These are phyloP conservation scores for Ianthella basta DNA, from an alignment of 37 sponge, comb jelly and placozoan genomes.

Conservation along the genomic window DNA sequence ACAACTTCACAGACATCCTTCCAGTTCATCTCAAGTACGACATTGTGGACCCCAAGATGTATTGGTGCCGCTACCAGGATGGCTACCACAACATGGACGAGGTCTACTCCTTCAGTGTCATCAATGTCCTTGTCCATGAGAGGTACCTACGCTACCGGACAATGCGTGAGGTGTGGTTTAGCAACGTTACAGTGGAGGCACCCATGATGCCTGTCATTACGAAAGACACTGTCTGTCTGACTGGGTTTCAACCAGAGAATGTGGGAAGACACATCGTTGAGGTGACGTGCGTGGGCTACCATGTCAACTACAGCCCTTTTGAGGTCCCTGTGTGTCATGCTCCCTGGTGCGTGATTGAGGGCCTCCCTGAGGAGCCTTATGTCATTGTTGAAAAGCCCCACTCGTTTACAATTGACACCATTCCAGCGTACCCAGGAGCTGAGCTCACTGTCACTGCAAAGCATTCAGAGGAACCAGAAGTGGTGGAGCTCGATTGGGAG, in stretches of 20 bases:
- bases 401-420: conserved; percentile 59
- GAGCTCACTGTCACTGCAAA: conserved; percentile 4
- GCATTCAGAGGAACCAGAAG: conserved; percentile 25
- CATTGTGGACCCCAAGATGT: conserved; percentile 49
- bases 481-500: background rate
- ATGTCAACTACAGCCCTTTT: conserved; percentile 76
- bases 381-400: conserved; percentile 37
- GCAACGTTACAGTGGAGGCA: conserved; percentile 48
- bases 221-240: conserved; percentile 31
- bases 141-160: conserved; percentile 31
- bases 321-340: conserved; percentile 39
- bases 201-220: conserved; percentile 28
- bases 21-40: conserved; percentile 33
- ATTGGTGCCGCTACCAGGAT: conserved; percentile 39
- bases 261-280: conserved; percentile 66
- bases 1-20: conserved; percentile 41
- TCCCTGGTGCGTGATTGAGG: conserved; percentile 48
- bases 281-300: conserved; percentile 55
- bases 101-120: conserved; percentile 47
- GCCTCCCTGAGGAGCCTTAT: conserved; percentile 4
- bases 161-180: conserved; percentile 21
- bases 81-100: conserved; percentile 40
- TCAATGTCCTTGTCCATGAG: conserved; percentile 41
- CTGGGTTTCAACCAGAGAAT: conserved; percentile 63
- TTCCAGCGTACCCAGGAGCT: conserved; percentile 36